phyloP scores from a whole-genome alignment of 2,888 invertebrate species.

The Cordylochernes scorpioides region DNA sequence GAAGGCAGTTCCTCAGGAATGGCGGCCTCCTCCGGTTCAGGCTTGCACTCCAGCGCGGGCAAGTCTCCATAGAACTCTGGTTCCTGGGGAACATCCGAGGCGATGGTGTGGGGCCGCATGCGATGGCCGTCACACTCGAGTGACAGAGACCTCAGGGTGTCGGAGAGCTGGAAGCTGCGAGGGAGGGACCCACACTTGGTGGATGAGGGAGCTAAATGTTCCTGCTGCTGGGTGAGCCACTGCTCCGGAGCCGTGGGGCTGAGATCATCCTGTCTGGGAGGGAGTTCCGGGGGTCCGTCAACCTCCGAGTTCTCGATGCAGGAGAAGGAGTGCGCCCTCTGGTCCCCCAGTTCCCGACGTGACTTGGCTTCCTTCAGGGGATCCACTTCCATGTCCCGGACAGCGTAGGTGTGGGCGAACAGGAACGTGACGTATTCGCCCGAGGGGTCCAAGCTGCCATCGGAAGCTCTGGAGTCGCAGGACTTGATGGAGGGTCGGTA shows the following conservation, averaged over 20 bases:
- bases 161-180: slow-evolving; percentile 45
- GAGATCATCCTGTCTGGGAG: too few relatives aligned
- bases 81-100: slow-evolving; percentile 35
- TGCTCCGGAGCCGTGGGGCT: slow-evolving; percentile 37
- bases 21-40: slow-evolving; percentile 22
- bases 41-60: slow-evolving; percentile 15
- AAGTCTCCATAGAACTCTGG: slow-evolving; percentile 21
- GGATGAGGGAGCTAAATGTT: slow-evolving; percentile 35
- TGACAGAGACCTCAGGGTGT: too few relatives aligned
- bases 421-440: slow-evolving; percentile 3
- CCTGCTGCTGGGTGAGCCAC: slow-evolving; percentile 41
- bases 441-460: not conserved
- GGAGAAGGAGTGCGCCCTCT: too few relatives aligned
- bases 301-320: too few relatives aligned
- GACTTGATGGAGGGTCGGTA: too few relatives aligned
- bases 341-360: too few relatives aligned
- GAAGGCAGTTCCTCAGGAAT: slow-evolving; percentile 24
- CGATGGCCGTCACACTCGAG: too few relatives aligned
- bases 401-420: slow-evolving; percentile 1
- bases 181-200: slow-evolving; percentile 50
- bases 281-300: too few relatives aligned
- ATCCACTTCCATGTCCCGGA: too few relatives aligned
- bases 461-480: not conserved
- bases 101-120: slow-evolving; percentile 42
- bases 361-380: too few relatives aligned